A percentile compares a stretch with the other conserved stretches of the same genome.
Evolutionary conservation across 2,888 invertebrate genomes (phyloP).

Genomic region (Synanthedon formicaeformis): DNA sequence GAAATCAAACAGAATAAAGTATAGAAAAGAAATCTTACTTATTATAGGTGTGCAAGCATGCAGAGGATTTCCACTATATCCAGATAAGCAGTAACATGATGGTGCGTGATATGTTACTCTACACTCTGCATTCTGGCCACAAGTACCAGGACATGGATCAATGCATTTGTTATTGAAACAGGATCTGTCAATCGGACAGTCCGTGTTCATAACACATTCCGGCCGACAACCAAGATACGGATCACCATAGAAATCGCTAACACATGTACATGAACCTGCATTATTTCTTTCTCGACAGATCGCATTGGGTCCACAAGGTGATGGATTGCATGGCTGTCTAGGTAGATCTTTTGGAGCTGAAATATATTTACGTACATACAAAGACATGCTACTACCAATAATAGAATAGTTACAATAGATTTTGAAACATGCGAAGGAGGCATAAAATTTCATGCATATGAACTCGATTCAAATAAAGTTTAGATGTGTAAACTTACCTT

Average conservation of each 20-base stretch:
- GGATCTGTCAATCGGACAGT: constrained; percentile 77
- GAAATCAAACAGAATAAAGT: constrained; percentile 30
- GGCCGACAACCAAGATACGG: constrained; percentile 83
- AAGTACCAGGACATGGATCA: constrained; percentile 82
- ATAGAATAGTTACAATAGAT: constrained; percentile 2
- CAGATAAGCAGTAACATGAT: constrained; percentile 79
- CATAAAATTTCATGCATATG: constrained; percentile 8
- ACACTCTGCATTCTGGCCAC: constrained; percentile 83
- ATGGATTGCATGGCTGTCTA: constrained; percentile 80
- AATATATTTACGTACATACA: constrained; percentile 21
- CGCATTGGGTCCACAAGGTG: constrained; percentile 85
- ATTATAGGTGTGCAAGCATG: constrained; percentile 72
- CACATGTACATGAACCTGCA: constrained; percentile 81
- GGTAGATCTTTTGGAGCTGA: constrained; percentile 71
- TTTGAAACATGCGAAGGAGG: constrained; percentile 3
- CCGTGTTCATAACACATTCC: constrained; percentile 84
- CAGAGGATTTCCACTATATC: constrained; percentile 79
- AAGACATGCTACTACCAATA: constrained; percentile 5
- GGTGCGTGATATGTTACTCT: constrained; percentile 81
- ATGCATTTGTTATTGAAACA: constrained; percentile 84
- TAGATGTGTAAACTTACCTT: constrained; percentile 54
- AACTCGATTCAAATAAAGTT: neutral
- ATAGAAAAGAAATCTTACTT: constrained; percentile 69
- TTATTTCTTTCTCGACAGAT: constrained; percentile 80
- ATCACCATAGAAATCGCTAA: constrained; percentile 81